These are phyloP conservation scores for Plectrocnemia conspersa DNA, from an alignment of 1,140 invertebrate genomes.

Conservation along the genomic window DNA sequence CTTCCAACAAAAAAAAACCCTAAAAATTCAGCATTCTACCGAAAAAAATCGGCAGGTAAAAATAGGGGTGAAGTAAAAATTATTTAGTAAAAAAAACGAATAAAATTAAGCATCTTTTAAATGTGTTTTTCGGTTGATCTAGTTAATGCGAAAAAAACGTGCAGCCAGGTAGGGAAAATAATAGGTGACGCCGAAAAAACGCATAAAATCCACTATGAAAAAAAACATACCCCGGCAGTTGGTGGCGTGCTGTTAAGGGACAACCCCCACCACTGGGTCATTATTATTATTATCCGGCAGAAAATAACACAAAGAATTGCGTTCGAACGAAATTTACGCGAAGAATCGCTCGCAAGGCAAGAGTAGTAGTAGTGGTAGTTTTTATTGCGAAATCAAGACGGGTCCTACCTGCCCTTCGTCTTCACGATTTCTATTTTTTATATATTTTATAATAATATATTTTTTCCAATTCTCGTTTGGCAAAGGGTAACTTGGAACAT, in stretches of 20 bases:
- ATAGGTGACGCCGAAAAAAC: constrained; percentile 34
- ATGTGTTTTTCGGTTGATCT: constrained; percentile 37
- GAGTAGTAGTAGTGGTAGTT: constrained; percentile 21
- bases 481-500: too few species aligned
- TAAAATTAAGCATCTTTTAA: constrained; percentile 37
- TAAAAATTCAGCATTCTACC: constrained; percentile 19
- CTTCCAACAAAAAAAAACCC: constrained; percentile 23
- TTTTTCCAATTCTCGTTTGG: constrained; percentile 17
- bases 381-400: constrained; percentile 35
- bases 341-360: constrained; percentile 24
- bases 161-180: constrained; percentile 33
- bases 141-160: constrained; percentile 36
- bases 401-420: constrained; percentile 24
- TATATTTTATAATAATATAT: constrained; percentile 14
- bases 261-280: constrained; percentile 14
- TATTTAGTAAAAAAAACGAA: constrained; percentile 28
- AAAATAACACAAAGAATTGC: constrained; percentile 32
- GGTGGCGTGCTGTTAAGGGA: constrained; percentile 33
- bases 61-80: constrained; percentile 32
- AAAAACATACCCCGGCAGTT: constrained; percentile 31
- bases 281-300: constrained; percentile 19
- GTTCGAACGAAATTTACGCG: constrained; percentile 31
- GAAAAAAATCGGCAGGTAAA: constrained; percentile 32
- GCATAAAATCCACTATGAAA: constrained; percentile 29
- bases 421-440: constrained; percentile 11